Conservation (phyloP, 2,797 vertebrate genomes). For the Pantherophis vulpinus region DNA sequence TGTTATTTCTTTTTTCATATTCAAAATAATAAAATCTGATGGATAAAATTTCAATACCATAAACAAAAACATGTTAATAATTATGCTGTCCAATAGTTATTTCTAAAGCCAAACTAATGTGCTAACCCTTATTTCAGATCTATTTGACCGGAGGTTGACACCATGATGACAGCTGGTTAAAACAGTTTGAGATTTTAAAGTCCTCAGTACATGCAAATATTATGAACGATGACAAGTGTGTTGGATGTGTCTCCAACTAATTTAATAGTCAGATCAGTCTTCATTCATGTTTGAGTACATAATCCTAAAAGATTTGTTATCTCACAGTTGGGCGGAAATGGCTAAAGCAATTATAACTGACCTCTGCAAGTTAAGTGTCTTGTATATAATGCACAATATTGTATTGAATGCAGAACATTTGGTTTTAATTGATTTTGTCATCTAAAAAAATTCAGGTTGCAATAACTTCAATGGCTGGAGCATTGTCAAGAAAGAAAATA, state of each 20-base stretch:
- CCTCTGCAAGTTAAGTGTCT: conserved; percentile 28
- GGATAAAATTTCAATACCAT: background rate
- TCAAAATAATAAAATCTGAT: background rate
- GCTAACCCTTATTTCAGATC: conserved; percentile 75
- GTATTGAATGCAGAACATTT: conserved; percentile 7
- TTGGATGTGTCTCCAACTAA: conserved; percentile 68
- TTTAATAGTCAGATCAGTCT: conserved; percentile 55
- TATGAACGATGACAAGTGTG: conserved; percentile 73
- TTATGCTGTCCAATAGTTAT: conserved; percentile 53
- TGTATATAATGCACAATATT: background rate
- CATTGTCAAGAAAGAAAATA: background rate
- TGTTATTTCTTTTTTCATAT: background rate
- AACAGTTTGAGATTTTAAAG: conserved; percentile 75
- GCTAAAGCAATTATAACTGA: conserved; percentile 50
- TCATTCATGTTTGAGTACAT: conserved; percentile 41
- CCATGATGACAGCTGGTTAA: conserved; percentile 76
- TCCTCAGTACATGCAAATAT: conserved; percentile 77
- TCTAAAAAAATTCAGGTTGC: conserved; percentile 2
- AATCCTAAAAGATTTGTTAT: conserved; percentile 50
- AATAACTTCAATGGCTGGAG: background rate
- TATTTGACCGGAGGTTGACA: conserved; percentile 74
- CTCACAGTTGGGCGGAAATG: conserved; percentile 52
- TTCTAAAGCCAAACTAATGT: conserved; percentile 59
- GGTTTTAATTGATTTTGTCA: conserved; percentile 15
- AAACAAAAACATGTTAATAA: conserved; percentile 15